Percentiles rank a stretch among this genome's conserved stretches.
These are phyloP conservation scores for Florisuga fusca DNA, from an alignment of 2,797 vertebrate species.

Conservation along the genomic window DNA sequence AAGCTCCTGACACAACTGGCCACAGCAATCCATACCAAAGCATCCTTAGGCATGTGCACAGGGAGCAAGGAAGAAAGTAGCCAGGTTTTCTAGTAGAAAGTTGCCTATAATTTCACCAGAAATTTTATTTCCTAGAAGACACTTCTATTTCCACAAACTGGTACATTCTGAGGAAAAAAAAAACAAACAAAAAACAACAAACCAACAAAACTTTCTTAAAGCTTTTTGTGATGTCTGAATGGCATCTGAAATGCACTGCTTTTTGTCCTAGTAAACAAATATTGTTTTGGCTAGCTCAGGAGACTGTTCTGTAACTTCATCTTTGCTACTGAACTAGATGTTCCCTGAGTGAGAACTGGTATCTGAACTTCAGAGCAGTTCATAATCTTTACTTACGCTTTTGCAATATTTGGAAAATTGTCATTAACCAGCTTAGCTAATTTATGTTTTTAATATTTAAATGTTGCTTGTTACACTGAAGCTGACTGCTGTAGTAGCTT, in stretches of 20 bases:
- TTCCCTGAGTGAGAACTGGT: constrained; percentile 65
- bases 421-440: constrained; percentile 69
- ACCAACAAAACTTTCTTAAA: background rate
- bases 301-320: constrained; percentile 73
- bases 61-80: background rate
- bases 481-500: constrained; percentile 68
- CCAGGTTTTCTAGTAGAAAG: background rate
- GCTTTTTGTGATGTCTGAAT: background rate
- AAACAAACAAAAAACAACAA: background rate
- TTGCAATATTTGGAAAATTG: constrained; percentile 65
- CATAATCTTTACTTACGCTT: constrained; percentile 61
- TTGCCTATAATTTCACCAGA: background rate
- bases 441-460: constrained; percentile 74
- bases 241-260: background rate
- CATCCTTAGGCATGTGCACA: background rate
- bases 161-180: background rate
- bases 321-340: constrained; percentile 21
- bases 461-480: constrained; percentile 72
- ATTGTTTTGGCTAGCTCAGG: constrained; percentile 70
- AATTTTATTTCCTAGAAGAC: background rate
- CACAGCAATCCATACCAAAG: background rate
- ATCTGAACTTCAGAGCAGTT: constrained; percentile 72
- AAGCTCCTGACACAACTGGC: background rate
- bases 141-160: background rate
- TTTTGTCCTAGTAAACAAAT: constrained; percentile 46